These are phyloP conservation scores for Saimiri boliviensis DNA, from an alignment of 2,113 vertebrate species.

Conservation along the genomic window DNA sequence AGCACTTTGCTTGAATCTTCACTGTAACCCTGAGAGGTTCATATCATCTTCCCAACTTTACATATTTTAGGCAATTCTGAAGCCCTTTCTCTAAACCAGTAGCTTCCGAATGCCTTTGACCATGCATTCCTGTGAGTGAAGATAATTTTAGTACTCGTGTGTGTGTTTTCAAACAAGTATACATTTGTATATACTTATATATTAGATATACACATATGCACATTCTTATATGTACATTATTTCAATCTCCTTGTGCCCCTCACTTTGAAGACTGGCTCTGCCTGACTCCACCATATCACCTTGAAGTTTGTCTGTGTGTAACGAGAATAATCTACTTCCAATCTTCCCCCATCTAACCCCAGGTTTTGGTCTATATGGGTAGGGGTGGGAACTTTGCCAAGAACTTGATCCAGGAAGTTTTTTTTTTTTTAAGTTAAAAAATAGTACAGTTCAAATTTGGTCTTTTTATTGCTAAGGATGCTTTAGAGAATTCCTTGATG, in stretches of 20 bases:
- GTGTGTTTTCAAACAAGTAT: not conserved
- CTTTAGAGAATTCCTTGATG: constrained; percentile 24
- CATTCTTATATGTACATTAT: not conserved
- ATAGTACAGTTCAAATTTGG: not conserved
- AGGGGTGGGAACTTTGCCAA: not conserved
- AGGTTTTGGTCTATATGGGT: not conserved
- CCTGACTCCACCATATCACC: accelerated
- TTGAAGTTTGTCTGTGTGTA: not conserved
- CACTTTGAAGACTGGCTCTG: not conserved
- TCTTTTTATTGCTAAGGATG: not conserved
- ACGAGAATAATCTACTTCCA: not conserved
- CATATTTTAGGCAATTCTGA: not conserved
- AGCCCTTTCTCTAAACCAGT: not conserved
- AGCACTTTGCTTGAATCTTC: not conserved
- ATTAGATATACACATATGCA: not conserved
- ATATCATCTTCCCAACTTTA: not conserved
- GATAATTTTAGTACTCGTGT: not conserved
- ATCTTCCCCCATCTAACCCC: not conserved
- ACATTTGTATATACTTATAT: not conserved
- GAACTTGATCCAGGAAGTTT: not conserved
- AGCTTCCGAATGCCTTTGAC: not conserved
- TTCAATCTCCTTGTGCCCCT: not conserved
- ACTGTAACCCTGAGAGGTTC: not conserved
- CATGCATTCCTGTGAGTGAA: not conserved
- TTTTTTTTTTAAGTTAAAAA: not conserved